Base-by-base conservation (phyloP, 2,888 invertebrate species). In the Pyrrhia umbra region DNA sequence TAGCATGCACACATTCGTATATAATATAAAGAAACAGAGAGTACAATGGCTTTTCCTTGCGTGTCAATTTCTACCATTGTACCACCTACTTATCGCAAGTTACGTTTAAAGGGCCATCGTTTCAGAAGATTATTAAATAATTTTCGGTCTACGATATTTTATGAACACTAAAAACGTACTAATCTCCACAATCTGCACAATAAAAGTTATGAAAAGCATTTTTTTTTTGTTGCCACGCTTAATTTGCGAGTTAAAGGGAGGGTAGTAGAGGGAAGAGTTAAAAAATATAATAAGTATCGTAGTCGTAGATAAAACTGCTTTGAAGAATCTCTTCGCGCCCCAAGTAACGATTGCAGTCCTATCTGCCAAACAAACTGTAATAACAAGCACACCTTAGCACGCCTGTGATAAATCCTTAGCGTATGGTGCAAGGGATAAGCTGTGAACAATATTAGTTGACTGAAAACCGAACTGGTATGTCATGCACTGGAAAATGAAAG, bases 281-380 rank as follows among this genome's bases (percentile, higher is more conserved):
- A n/a, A n/a, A n/a, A n/a, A n/a, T n/a, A 72, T 82, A 84, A 81
- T 82, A 76, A 78, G 74, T 73, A 57, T 69, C 63, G 67, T 65
- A 79, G 79, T 71, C 61, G 67, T 66, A 79, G 78, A 85, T 81
- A 81, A 83, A 80, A 74, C 49, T 67, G 77, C 75, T 77, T 81
- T 86, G 79, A 84, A 82, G 85, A 84, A 81, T 82, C 79, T 82
- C 75, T 79, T 72, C 77, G 77, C 73, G 70, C 71, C 79, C 74
- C 75, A 75, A 85, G 85, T 87, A 89, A 89, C 85, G 88, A 88
- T 85, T 85, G 82, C 84, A 82, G 85, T 80, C 84, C 80, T 90
- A 90, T 91, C 90, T 90, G 85, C 82, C 85, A 89, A 90, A 87
- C 88, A 91, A 90, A 89, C 88, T 89, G 87, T 87, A 87, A 91